Conservation (phyloP, 2,113 vertebrate genomes). For the Corythornis vintsioides region DNA sequence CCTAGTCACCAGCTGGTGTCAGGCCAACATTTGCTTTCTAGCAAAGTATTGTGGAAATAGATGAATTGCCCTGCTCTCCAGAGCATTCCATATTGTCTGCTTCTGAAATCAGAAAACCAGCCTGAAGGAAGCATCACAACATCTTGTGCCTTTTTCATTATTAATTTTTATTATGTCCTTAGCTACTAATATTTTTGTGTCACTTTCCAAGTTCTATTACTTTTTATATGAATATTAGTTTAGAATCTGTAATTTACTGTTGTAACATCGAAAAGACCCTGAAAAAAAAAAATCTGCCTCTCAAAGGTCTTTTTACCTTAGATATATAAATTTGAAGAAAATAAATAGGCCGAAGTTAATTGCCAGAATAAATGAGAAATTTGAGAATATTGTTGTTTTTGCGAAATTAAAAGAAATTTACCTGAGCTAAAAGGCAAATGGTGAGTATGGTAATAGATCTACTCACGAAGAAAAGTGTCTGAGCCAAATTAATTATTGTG, state of each 20-base stretch:
- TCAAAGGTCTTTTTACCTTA: constrained; percentile 17
- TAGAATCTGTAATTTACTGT: constrained; percentile 30
- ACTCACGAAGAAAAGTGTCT: background rate
- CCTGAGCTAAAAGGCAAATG: constrained; percentile 15
- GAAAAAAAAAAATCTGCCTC: background rate
- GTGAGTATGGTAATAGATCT: background rate
- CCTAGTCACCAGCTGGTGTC: constrained; percentile 69
- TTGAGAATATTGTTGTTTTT: constrained; percentile 6
- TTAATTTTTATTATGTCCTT: background rate
- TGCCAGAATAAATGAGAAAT: constrained; percentile 25
- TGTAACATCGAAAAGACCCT: constrained; percentile 29
- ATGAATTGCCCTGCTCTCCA: constrained; percentile 46
- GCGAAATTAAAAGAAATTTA: background rate
- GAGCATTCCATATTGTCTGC: constrained; percentile 34
- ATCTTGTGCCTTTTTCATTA: background rate
- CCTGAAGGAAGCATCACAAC: background rate
- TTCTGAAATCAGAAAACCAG: constrained; percentile 38
- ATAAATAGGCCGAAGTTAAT: constrained; percentile 21
- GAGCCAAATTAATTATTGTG: background rate
- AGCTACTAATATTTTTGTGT: background rate
- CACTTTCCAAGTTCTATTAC: background rate
- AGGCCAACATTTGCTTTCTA: constrained; percentile 66
- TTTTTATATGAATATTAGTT: background rate
- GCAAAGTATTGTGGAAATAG: constrained; percentile 35
- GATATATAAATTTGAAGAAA: constrained; percentile 18